Evolutionary conservation across 1,140 invertebrate genomes (phyloP).

Genomic region (Brachionus sp.): DNA sequence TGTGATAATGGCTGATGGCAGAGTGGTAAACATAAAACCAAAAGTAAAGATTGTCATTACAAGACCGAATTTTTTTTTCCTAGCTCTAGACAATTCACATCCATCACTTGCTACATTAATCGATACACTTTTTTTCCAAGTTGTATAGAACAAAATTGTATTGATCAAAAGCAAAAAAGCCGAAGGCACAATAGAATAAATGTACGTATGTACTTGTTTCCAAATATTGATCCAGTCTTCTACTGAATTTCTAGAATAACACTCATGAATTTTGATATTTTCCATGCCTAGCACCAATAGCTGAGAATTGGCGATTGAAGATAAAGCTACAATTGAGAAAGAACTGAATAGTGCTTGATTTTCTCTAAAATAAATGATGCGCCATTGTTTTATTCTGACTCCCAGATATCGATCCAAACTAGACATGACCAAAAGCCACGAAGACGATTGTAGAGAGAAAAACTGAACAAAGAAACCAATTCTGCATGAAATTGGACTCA

Average conservation of each 20-base stretch:
- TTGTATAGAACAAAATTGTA: neutral
- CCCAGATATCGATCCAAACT: conserved; percentile 16
- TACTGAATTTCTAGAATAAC: neutral
- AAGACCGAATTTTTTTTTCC: conserved; percentile 34
- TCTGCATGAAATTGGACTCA: neutral
- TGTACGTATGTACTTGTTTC: neutral
- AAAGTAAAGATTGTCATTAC: conserved; percentile 21
- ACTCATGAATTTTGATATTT: neutral
- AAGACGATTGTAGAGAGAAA: neutral
- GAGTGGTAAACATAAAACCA: conserved; percentile 23
- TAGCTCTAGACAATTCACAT: neutral
- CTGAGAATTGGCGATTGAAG: neutral
- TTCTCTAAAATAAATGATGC: conserved; percentile 13
- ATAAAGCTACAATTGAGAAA: neutral
- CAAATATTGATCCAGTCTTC: neutral
- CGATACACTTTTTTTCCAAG: conserved; percentile 1
- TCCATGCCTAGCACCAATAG: neutral
- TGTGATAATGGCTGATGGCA: conserved; percentile 13
- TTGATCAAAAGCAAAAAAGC: neutral
- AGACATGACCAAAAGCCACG: neutral
- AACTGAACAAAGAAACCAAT: neutral
- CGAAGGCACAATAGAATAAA: conserved; percentile 28
- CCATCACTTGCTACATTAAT: neutral
- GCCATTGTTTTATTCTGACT: conserved; percentile 6
- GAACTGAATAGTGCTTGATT: conserved; percentile 13